phyloP scores from a whole-genome alignment of 2,888 invertebrate genomes.

The Lycaena phlaeas region DNA sequence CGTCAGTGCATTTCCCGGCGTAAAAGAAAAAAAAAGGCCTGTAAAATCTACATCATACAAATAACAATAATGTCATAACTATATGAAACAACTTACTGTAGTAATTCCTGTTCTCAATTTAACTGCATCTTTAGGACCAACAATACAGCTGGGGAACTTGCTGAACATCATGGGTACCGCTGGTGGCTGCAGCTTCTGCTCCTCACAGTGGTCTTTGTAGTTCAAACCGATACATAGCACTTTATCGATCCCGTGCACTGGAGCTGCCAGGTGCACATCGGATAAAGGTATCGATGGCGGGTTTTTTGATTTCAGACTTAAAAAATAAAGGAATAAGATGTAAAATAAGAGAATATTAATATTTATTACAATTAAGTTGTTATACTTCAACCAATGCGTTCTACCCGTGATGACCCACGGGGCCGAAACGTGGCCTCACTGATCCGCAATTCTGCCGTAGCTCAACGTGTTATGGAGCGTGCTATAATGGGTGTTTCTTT shows the following conservation, averaged over 20 bases:
- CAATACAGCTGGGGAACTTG: slow-evolving; percentile 86
- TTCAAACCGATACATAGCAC: slow-evolving; percentile 89
- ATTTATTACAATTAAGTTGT: no score
- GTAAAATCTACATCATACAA: no score
- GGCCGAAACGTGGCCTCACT: no score
- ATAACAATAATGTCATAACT: no score
- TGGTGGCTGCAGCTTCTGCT: slow-evolving; percentile 82
- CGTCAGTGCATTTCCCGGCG: no score
- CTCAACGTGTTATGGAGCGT: no score
- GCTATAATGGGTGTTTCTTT: no score
- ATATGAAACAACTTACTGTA: slow-evolving; percentile 27
- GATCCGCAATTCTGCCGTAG: no score
- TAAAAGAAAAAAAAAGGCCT: no score
- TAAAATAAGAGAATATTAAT: no score
- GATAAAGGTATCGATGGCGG: slow-evolving; percentile 40
- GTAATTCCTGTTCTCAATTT: slow-evolving; percentile 46
- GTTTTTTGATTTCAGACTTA: slow-evolving; percentile 15
- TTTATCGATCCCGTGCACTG: slow-evolving; percentile 86
- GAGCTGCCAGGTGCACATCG: slow-evolving; percentile 77
- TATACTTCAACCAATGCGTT: no score
- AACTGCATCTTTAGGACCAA: slow-evolving; percentile 81
- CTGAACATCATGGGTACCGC: slow-evolving; percentile 88
- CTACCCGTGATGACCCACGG: no score
- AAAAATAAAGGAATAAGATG: neutral
- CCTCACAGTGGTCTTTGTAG: slow-evolving; percentile 88